phyloP scores from a whole-genome alignment of 2,888 invertebrate species.

The Tribolium freemani region DNA sequence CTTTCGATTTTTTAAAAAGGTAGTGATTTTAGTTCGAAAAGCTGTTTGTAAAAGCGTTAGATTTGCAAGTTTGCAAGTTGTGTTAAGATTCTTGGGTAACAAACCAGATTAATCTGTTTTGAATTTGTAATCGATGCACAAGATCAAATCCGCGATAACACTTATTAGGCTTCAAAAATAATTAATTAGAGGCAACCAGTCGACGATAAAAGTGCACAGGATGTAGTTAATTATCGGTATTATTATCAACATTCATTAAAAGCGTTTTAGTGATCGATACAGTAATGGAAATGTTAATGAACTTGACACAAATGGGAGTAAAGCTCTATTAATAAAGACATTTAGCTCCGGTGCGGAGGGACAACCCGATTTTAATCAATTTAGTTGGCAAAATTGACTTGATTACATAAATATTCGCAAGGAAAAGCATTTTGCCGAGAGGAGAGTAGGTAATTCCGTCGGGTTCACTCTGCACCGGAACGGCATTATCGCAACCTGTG shows the following conservation, averaged over 20 bases:
- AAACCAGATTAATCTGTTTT: too few relatives aligned
- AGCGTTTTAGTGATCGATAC: constrained; percentile 3
- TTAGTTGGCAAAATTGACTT: neutral
- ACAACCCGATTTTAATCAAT: neutral
- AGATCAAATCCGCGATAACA: neutral
- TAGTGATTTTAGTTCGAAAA: too few relatives aligned
- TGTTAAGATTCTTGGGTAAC: neutral
- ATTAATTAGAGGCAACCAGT: neutral
- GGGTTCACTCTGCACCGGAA: constrained; percentile 23
- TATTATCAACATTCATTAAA: constrained; percentile 9
- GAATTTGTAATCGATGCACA: neutral
- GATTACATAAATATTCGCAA: constrained; percentile 17
- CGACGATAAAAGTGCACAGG: neutral
- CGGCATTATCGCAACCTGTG: constrained; percentile 60
- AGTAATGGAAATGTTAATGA: constrained; percentile 11
- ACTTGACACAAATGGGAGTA: neutral
- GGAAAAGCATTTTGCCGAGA: constrained; percentile 11
- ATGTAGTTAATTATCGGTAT: neutral
- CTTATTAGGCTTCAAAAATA: neutral
- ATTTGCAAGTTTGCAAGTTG: too few relatives aligned
- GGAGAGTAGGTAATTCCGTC: constrained; percentile 27
- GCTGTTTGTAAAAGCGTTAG: too few relatives aligned
- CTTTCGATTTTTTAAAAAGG: too few relatives aligned
- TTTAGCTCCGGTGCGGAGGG: neutral
- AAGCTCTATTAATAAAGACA: neutral